Base-by-base conservation (phyloP, 2,113 vertebrate genomes). In the Burhinus bistriatus region DNA sequence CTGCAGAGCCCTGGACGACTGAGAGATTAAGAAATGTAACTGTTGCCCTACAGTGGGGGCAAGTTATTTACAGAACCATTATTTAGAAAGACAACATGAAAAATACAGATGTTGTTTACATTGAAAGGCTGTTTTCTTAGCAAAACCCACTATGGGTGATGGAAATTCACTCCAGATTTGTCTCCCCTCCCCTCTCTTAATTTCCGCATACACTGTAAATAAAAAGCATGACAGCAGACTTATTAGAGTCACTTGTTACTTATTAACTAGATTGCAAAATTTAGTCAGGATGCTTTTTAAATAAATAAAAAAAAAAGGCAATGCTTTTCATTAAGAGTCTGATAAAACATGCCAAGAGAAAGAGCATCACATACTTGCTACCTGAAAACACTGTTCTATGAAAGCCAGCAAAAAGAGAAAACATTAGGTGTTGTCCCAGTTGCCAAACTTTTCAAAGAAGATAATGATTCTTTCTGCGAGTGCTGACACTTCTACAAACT, bases 91-190 rank as follows among this genome's bases (percentile, higher is more conserved):
- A 94, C 95, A 97, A 92, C 78, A 95, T 92, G 92, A 96, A 98
- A 98, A 98, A 92, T 90, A 68, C 90, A 96, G 93, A 95, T 96
- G 89, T 94, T 98, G 97, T 98, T 98, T 98, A 98, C 90, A 94
- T 81, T 97, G 81, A 97, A 96, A 92, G 94, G 17, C 61, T 97
- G 94, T 98, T 98, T 98, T 98, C 97, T 97, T 97, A 97, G 81
- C 40, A 96, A 98, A 98, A 98, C 73, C 58, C 92, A 95, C 72
- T 90, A 71, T 49, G 90, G 83, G 77, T 96, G 87, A 97, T 90
- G 79, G 52, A 97, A 98, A 98, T 97, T 95, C 84, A 95, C 93
- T 97, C 96, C 98, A 97, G 97, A 98, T 96, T 98, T 95, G 19
- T 83, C 52, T 36, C 38, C 44, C 15, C 17, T 91, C 75, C 55